These are phyloP conservation scores for Cerastoderma edule DNA, from an alignment of 2,888 invertebrate genomes.

Conservation along the genomic window DNA sequence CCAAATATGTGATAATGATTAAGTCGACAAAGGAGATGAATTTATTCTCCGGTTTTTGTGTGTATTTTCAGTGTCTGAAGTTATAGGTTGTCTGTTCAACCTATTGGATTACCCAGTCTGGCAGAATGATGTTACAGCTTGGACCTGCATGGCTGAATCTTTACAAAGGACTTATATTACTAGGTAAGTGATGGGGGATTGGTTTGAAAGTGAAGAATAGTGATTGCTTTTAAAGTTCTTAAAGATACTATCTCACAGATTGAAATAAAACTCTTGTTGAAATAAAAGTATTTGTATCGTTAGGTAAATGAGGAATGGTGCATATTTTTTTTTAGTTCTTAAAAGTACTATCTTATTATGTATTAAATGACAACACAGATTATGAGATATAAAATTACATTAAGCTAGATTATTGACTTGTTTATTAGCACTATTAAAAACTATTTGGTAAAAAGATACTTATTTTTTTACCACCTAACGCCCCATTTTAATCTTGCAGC, in stretches of 20 bases:
- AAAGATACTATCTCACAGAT: too few species aligned
- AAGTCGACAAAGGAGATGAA: not conserved
- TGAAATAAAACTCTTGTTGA: too few species aligned
- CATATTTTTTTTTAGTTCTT: not conserved
- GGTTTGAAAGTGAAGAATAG: not conserved
- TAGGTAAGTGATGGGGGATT: not conserved
- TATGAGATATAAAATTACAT: not conserved
- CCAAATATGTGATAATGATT: too few species aligned
- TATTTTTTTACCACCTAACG: too few species aligned
- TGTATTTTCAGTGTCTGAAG: conserved; percentile 47
- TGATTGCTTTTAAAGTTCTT: not conserved
- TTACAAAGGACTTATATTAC: conserved; percentile 18
- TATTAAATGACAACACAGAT: not conserved
- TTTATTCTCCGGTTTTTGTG: not conserved
- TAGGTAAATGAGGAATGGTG: not conserved
- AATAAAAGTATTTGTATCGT: not conserved
- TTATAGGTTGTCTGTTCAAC: conserved; percentile 57
- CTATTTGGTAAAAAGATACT: too few species aligned
- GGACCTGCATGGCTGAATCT: conserved; percentile 59
- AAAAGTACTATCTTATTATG: not conserved
- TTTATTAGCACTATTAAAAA: too few species aligned
- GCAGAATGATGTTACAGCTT: conserved; percentile 58
- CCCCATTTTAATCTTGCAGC: too few species aligned
- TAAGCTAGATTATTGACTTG: not conserved
- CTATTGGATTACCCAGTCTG: conserved; percentile 68